Evolutionary conservation across 37 sponge, comb jelly and placozoan genomes (phyloP).

Genomic region (Ephydatia muelleri): DNA sequence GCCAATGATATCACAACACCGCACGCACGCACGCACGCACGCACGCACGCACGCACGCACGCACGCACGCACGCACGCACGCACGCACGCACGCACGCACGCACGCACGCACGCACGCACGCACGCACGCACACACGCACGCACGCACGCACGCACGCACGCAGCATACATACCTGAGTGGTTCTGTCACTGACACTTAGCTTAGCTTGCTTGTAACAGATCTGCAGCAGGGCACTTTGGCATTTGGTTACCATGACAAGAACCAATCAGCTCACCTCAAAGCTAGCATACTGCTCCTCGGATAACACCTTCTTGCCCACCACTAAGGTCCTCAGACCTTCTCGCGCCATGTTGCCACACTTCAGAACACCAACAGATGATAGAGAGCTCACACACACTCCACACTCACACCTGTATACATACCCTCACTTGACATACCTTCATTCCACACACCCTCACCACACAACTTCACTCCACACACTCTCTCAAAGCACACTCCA

Average conservation of each 20-base stretch:
- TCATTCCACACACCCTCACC: neutral
- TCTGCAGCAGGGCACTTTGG: conserved; percentile 17
- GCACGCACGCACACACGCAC: too few species aligned
- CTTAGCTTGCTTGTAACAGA: conserved; percentile 80
- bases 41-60: too few species aligned
- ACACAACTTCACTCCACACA: too few species aligned
- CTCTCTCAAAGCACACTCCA: too few species aligned
- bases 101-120: too few species aligned
- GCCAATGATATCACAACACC: too few species aligned
- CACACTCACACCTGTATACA: neutral
- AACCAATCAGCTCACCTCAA: conserved; percentile 65
- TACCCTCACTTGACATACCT: too few species aligned
- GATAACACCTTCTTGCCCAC: conserved; percentile 85
- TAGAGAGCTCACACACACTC: neutral
- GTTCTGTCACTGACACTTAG: conserved; percentile 77
- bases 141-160: too few species aligned
- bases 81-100: too few species aligned
- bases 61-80: too few species aligned
- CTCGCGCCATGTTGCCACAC: conserved; percentile 96
- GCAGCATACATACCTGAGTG: conserved; percentile 33
- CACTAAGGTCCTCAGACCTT: conserved; percentile 90
- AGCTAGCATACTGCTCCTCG: conserved; percentile 77
- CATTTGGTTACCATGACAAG: neutral
- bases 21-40: too few species aligned
- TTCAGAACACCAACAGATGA: too few species aligned